Conservation (phyloP, 2,797 vertebrate genomes). For the Schizopygopsis malacanthus region DNA sequence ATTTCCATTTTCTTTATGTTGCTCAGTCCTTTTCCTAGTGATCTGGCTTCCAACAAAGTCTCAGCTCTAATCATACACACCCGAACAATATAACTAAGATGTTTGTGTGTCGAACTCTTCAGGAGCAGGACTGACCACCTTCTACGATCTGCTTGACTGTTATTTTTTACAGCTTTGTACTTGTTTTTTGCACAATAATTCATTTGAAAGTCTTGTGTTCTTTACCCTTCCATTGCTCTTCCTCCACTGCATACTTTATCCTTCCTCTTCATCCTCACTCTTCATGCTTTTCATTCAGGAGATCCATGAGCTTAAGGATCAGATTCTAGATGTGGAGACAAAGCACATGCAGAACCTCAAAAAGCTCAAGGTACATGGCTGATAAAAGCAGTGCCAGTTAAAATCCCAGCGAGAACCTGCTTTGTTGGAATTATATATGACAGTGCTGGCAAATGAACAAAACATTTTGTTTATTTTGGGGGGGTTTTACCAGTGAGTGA, state of each 20-base stretch:
- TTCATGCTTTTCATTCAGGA: slow-evolving; percentile 79
- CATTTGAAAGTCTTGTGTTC: neutral
- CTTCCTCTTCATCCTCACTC: slow-evolving; percentile 41
- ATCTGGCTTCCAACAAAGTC: neutral
- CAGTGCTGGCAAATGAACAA: neutral
- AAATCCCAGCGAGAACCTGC: neutral
- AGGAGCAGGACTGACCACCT: neutral
- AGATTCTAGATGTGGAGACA: slow-evolving; percentile 96
- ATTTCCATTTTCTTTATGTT: neutral
- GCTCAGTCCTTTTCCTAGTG: neutral
- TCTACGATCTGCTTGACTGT: neutral
- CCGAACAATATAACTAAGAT: neutral
- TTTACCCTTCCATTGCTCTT: slow-evolving; percentile 10
- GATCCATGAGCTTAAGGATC: slow-evolving; percentile 97
- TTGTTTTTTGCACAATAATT: slow-evolving; percentile 14
- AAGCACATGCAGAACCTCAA: slow-evolving; percentile 94
- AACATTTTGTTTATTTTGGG: neutral
- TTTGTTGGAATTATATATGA: neutral
- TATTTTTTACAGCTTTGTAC: slow-evolving; percentile 8
- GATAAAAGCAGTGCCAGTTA: neutral
- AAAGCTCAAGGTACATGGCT: slow-evolving; percentile 89
- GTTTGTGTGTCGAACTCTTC: slow-evolving; percentile 1
- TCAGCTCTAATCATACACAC: neutral
- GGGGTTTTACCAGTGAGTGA: neutral
- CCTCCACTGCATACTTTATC: slow-evolving; percentile 32